Percentiles rank a stretch among this genome's conserved stretches.
These are phyloP conservation scores for Sphinx pinastri DNA, from an alignment of 2,888 invertebrate species.

Conservation along the genomic window DNA sequence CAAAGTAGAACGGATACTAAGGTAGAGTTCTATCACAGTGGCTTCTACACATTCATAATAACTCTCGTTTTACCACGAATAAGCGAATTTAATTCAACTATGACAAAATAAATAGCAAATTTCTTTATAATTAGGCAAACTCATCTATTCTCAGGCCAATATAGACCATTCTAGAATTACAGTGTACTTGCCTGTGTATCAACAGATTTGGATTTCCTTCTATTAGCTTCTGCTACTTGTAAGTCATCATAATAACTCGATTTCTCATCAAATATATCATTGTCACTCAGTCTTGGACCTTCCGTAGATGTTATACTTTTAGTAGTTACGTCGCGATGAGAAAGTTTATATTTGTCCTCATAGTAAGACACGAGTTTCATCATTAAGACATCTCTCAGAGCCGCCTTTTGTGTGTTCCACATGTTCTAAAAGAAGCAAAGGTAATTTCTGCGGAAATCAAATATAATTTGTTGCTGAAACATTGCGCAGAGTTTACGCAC, in stretches of 20 bases:
- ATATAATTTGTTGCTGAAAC: background rate
- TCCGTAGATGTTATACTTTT: slow-evolving; percentile 34
- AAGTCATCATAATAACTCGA: slow-evolving; percentile 11
- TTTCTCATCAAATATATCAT: slow-evolving; percentile 27
- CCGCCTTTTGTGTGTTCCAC: slow-evolving; percentile 45
- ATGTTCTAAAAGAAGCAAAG: slow-evolving; percentile 39
- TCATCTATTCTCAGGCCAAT: background rate
- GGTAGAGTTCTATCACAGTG: too few relatives aligned
- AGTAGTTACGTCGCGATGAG: slow-evolving; percentile 38
- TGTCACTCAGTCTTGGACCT: slow-evolving; percentile 31
- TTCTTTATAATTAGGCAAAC: too few relatives aligned
- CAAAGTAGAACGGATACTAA: too few relatives aligned
- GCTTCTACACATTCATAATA: too few relatives aligned
- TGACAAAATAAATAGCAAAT: too few relatives aligned
- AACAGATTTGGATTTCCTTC: background rate
- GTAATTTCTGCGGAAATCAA: background rate
- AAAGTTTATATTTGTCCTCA: slow-evolving; percentile 63
- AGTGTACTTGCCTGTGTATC: background rate
- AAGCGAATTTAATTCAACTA: too few relatives aligned
- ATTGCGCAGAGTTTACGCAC: background rate
- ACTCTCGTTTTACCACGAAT: too few relatives aligned
- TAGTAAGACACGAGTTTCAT: slow-evolving; percentile 70
- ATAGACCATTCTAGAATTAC: background rate
- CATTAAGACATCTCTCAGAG: slow-evolving; percentile 59
- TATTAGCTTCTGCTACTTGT: background rate